Evolutionary conservation across 2,797 vertebrate species (phyloP), one percentile per base, ranked within the genome.

Genomic region (Margarornis squamiger): DNA sequence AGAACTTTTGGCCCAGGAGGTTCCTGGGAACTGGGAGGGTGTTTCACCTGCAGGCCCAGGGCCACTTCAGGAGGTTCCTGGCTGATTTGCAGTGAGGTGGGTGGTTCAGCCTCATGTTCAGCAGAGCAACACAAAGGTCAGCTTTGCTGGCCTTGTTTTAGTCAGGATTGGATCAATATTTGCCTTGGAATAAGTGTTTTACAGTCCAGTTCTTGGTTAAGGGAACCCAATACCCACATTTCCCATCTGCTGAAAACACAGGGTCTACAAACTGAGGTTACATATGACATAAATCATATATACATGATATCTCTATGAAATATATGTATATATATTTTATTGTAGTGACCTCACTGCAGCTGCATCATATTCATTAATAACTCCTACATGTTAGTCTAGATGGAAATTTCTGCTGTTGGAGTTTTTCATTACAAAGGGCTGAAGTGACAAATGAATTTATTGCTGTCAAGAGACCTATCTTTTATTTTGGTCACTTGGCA

Each of bases 401-500:
- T 88, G 45, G 70, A 59, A 88, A 79, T 95, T 95, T 77, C 67
- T 94, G 74, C 30, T 65, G 55, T 51, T 79, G 1, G 3, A 72
- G 58, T 45, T 86, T 94, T 92, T 92, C 90, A 72, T 89, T 89
- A 61, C 52, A 74, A 71, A 87, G 29, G 61, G 18, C 65, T 74
- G 77, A 92, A 63, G 61, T 85, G 80, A 94, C 77, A 93, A 88
- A 88, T 85, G 29, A 92, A 74, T 90, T 93, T 94, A 89, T 74
- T 1, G 49, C 57, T 77, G 62, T 85, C 63, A 27, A 39, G 88
- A 89, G 90, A 85, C 76, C 23, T 76, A 4, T 67, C 54, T 79
- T 90, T 94, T 92, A 71, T 86, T 94, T 94, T 65, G 57, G 88
- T 92, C 92, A 94, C 77, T 93, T 90, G 88, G 45, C 76, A 95